Conservation (phyloP, 2,888 invertebrate genomes). For the Lottia scabra region DNA sequence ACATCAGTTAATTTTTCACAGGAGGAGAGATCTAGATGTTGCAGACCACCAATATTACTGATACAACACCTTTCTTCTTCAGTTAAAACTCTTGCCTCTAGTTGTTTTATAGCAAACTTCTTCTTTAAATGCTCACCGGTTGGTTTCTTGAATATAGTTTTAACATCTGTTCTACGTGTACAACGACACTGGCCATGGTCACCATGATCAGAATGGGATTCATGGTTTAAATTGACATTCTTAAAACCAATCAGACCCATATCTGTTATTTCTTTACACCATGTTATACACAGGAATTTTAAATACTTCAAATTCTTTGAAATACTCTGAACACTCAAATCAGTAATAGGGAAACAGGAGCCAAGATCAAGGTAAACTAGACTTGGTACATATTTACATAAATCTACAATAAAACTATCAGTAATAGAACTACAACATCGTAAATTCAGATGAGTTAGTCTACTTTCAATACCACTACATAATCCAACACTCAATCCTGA, state of each 20-base stretch:
- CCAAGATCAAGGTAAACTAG: slow-evolving; percentile 76
- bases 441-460: slow-evolving; percentile 57
- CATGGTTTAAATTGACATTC: slow-evolving; percentile 25
- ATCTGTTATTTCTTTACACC: slow-evolving; percentile 79
- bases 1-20: slow-evolving; percentile 81
- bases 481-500: slow-evolving; percentile 76
- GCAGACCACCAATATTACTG: slow-evolving; percentile 68
- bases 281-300: slow-evolving; percentile 75
- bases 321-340: slow-evolving; percentile 77
- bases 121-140: slow-evolving; percentile 34
- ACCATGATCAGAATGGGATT: slow-evolving; percentile 36
- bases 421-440: slow-evolving; percentile 71
- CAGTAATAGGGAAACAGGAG: slow-evolving; percentile 80
- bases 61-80: slow-evolving; percentile 35
- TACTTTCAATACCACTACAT: slow-evolving; percentile 53
- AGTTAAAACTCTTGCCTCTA: slow-evolving; percentile 24
- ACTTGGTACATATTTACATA: slow-evolving; percentile 75
- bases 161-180: slow-evolving; percentile 35
- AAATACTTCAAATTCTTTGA: slow-evolving; percentile 76
- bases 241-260: slow-evolving; percentile 75
- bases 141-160: slow-evolving; percentile 56
- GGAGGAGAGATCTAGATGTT: slow-evolving; percentile 76
- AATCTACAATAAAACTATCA: slow-evolving; percentile 75
- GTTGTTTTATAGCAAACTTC: slow-evolving; percentile 23
- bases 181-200: slow-evolving; percentile 48